Percentiles rank a stretch among this genome's conserved stretches.
phyloP scores from a whole-genome alignment of 1,140 invertebrate species.

The Aleiodes sp. region DNA sequence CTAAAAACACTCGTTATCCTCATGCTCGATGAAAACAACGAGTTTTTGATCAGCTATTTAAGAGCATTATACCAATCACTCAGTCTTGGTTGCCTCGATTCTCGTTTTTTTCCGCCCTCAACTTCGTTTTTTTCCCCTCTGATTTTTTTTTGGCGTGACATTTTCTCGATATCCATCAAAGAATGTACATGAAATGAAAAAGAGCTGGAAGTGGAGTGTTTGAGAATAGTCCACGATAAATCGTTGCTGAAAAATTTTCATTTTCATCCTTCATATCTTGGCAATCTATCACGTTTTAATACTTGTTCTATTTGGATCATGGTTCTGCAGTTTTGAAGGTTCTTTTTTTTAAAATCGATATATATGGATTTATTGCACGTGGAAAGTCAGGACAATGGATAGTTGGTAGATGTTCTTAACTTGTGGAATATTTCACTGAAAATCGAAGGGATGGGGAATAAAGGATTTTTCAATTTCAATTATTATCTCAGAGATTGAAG shows the following conservation, averaged over 20 bases:
- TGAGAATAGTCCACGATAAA: conserved; percentile 3
- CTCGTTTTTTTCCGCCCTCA: background rate
- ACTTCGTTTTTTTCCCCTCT: background rate
- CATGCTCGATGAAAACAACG: background rate
- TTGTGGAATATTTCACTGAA: too few species aligned
- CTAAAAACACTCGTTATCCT: background rate
- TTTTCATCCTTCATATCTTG: conserved; percentile 29
- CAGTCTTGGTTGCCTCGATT: background rate
- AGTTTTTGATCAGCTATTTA: background rate
- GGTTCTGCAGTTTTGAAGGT: conserved; percentile 25
- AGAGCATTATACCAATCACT: background rate
- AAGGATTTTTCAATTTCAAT: too few species aligned
- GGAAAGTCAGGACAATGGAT: too few species aligned
- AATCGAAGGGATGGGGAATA: too few species aligned
- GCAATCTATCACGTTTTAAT: conserved; percentile 30
- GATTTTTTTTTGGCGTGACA: background rate
- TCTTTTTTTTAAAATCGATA: too few species aligned
- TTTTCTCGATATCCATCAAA: conserved; percentile 16
- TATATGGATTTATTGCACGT: too few species aligned
- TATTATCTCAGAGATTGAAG: too few species aligned
- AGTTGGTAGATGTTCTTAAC: too few species aligned
- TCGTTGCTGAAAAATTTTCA: conserved; percentile 32
- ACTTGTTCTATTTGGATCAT: conserved; percentile 25
- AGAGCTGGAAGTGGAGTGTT: background rate
- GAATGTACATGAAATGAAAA: conserved; percentile 9